These are phyloP conservation scores for Lepilemur ruficaudatus DNA, from an alignment of 2,797 vertebrate genomes.

Conservation along the genomic window DNA sequence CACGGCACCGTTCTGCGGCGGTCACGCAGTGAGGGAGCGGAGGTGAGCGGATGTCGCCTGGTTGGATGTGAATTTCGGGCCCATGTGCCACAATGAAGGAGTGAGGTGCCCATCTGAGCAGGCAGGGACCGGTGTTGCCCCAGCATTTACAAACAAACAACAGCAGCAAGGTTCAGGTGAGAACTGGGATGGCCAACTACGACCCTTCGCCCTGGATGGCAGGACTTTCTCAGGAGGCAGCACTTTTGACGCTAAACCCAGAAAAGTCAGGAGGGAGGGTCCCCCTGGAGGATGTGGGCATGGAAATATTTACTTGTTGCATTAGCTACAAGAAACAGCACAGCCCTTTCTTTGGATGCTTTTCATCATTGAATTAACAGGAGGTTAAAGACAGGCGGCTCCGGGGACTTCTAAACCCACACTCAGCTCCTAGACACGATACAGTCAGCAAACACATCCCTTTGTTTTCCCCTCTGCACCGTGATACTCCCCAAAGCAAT, in stretches of 20 bases:
- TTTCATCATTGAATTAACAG: neutral
- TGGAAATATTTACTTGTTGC: fast-evolving
- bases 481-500: neutral
- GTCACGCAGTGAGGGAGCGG: too few species aligned
- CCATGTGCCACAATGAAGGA: too few species aligned
- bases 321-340: fast-evolving
- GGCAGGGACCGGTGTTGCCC: too few species aligned
- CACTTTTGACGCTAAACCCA: too few species aligned
- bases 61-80: too few species aligned
- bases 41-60: too few species aligned
- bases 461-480: neutral
- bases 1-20: too few species aligned
- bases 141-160: too few species aligned
- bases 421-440: neutral
- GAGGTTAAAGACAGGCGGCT: neutral
- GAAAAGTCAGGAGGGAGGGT: neutral
- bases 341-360: neutral
- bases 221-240: too few species aligned
- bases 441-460: too few species aligned
- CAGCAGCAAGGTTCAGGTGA: too few species aligned
- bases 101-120: too few species aligned
- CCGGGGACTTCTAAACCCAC: neutral
- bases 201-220: neutral
- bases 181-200: neutral
- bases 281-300: fast-evolving